Base-by-base conservation (phyloP, 2,797 vertebrate genomes). In the Centroberyx gerrardi region DNA sequence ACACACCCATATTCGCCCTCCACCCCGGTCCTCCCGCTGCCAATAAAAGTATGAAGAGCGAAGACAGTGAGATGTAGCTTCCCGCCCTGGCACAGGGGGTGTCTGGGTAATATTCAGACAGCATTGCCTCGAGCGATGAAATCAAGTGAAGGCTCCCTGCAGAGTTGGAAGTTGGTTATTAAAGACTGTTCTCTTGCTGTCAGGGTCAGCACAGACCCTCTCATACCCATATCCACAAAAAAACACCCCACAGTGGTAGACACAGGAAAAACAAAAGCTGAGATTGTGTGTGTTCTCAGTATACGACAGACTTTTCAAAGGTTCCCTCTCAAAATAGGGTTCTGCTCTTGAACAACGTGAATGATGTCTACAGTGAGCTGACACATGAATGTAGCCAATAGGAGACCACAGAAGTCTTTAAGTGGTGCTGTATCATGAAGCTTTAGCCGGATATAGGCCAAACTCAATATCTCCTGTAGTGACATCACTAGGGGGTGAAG, bases 41-140 rank as follows among this genome's bases (percentile, higher is more conserved):
- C 88, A 90, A 92, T 90, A 91, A 85, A 90, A 90, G 85, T 75
- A 82, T 84, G 76, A 86, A 81, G 82, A 88, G 82, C 71, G 70
- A 87, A 91, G 90, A 92, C 88, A 88, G 87, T 87, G 91, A 86
- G 89, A 87, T 80, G 75, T 88, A 88, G 91, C 87, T 90, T 81
- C 84, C 85, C 61, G 71, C 72, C 80, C 76, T 27, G 78, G 83
- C 85, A 87, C 87, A 80, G 40, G 79, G 89, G 91, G 83, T 87
- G 84, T 80, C 65, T 68, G 82, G 91, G 91, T 93, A 93, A 93
- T 92, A 92, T 94, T 92, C 92, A 88, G 88, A 89, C 92, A 84
- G 89, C 85, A 89, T 91, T 85, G 91, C 92, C 93, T 86, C 63
- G 52, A 91, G 92, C 90, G 81, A 84, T 88, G 88, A 90, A 91